Evolutionary conservation across 2,113 vertebrate species (phyloP).

Genomic region (Phalacrocorax brasilianus): DNA sequence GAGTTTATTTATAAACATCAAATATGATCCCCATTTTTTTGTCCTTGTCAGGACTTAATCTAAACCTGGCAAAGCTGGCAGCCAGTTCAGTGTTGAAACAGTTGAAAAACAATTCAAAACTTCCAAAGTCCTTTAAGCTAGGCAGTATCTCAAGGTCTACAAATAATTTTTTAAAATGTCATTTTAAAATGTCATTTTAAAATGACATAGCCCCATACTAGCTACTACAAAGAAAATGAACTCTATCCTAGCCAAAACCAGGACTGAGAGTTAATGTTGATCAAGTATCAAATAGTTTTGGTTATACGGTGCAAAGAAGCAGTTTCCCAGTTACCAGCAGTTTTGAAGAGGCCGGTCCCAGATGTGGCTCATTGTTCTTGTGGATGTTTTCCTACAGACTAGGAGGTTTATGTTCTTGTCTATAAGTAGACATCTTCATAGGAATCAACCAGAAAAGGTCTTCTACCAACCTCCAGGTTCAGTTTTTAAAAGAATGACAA

Average conservation of each 20-base stretch:
- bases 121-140: not conserved
- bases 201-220: no score
- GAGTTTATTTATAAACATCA: not conserved
- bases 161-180: not conserved
- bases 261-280: not conserved
- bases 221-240: no score
- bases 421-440: not conserved
- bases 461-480: not conserved
- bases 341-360: not conserved
- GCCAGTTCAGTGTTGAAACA: not conserved
- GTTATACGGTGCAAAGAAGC: not conserved
- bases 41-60: not conserved
- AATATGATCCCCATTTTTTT: not conserved
- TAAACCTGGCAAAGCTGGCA: not conserved
- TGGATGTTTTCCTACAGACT: not conserved
- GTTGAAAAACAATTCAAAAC: not conserved
- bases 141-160: not conserved
- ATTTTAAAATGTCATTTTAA: no score
- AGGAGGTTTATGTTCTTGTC: not conserved
- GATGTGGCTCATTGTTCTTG: not conserved
- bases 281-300: not conserved
- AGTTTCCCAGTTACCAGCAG: not conserved
- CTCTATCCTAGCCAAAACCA: no score
- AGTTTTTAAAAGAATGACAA: not conserved
- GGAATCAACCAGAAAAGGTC: not conserved